A percentile compares a stretch with the other conserved stretches of the same genome.
These are phyloP conservation scores for Phylloscopus collybita DNA, from an alignment of 2,797 vertebrate genomes.

Conservation along the genomic window DNA sequence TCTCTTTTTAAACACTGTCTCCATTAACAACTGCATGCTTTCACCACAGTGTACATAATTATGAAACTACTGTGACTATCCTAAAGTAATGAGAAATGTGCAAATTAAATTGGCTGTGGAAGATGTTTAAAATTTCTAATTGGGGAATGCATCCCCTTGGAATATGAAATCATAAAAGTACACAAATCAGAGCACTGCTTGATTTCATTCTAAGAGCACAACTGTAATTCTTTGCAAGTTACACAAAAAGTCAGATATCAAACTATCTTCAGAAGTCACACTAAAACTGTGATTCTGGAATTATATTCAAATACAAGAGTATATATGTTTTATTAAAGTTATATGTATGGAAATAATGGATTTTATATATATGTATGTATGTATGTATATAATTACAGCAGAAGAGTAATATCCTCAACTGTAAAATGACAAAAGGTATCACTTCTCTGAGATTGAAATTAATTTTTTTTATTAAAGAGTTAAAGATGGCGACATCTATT, in stretches of 20 bases:
- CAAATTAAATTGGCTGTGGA: conserved; percentile 31
- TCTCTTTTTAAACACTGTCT: conserved; percentile 1
- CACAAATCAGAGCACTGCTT: background rate
- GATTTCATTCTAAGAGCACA: background rate
- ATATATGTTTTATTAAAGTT: background rate
- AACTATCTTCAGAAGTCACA: background rate
- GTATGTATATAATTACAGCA: background rate
- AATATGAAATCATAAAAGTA: conserved; percentile 7
- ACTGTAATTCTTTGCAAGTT: background rate
- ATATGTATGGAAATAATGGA: background rate
- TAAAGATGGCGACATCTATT: background rate
- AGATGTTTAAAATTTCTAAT: background rate
- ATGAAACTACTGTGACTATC: background rate
- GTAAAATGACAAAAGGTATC: background rate
- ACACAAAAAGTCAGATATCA: background rate
- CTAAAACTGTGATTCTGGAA: background rate
- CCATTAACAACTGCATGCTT: background rate
- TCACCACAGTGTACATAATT: background rate
- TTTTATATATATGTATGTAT: background rate
- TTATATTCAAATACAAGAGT: background rate
- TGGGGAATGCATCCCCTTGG: background rate
- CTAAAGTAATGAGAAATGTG: conserved; percentile 13
- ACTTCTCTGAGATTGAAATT: background rate
- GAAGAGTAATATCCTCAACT: background rate
- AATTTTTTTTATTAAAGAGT: background rate